Percentiles rank a stretch among this genome's conserved stretches.
Conservation (phyloP, 2,888 invertebrate genomes). For the Apamea monoglypha region DNA sequence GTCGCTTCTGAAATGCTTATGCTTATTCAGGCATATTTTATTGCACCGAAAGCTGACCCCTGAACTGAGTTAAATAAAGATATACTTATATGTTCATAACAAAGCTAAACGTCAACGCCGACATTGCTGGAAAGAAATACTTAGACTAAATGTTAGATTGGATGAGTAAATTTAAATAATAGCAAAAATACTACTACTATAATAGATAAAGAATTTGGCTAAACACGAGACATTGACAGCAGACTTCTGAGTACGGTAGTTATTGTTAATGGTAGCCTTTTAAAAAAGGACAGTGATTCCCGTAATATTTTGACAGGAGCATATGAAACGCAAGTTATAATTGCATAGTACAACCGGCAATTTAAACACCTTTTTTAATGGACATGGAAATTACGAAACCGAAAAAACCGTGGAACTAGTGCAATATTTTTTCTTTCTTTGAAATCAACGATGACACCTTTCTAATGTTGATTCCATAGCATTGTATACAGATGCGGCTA, state of each 20-base stretch:
- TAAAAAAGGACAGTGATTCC: slow-evolving; percentile 19
- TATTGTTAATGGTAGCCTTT: slow-evolving; percentile 21
- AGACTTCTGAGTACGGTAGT: slow-evolving; percentile 28
- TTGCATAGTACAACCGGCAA: slow-evolving; percentile 74
- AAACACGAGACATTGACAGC: slow-evolving; percentile 2
- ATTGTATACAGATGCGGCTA: not conserved
- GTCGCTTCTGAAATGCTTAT: not conserved
- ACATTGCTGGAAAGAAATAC: not conserved
- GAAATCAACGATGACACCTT: accelerated
- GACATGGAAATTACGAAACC: not conserved
- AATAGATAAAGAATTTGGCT: slow-evolving; percentile 2
- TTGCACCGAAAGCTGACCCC: no score
- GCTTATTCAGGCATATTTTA: no score
- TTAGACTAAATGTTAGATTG: not conserved
- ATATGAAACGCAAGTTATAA: slow-evolving; percentile 81
- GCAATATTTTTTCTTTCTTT: not conserved
- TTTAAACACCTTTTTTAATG: slow-evolving; percentile 68
- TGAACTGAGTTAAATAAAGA: no score
- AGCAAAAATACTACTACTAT: not conserved
- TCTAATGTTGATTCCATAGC: not conserved
- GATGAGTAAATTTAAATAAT: not conserved
- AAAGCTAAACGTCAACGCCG: not conserved
- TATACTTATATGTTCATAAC: no score
- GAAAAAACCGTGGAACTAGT: no score
- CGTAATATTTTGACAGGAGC: slow-evolving; percentile 84